Percentiles rank a stretch among this genome's conserved stretches.
phyloP scores from a whole-genome alignment of 2,888 invertebrate species.

The Heliconius erato region DNA sequence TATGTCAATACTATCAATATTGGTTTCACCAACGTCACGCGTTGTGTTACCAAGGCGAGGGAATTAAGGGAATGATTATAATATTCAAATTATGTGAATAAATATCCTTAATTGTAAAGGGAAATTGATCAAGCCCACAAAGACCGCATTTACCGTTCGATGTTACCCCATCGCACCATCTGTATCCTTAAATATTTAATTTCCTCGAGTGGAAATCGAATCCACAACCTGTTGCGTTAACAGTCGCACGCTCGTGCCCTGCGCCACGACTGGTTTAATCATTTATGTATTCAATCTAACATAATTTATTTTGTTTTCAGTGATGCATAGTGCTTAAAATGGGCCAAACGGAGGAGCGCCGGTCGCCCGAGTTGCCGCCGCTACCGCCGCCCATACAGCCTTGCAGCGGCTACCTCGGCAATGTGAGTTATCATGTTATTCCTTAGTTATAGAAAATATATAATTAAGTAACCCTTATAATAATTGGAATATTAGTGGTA shows the following conservation, averaged over 20 bases:
- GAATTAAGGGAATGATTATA: too few relatives aligned
- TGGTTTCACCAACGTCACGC: too few relatives aligned
- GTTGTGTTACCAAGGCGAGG: too few relatives aligned
- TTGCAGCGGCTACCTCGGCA: constrained; percentile 88
- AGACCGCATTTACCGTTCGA: neutral
- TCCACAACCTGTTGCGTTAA: neutral
- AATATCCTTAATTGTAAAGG: neutral
- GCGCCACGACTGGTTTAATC: too few relatives aligned
- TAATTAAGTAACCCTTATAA: neutral
- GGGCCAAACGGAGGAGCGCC: constrained; percentile 72
- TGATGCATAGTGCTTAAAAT: constrained; percentile 68
- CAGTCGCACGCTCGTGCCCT: neutral
- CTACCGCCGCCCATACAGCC: constrained; percentile 89
- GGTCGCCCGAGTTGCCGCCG: constrained; percentile 77
- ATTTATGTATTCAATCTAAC: neutral
- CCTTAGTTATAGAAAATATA: neutral
- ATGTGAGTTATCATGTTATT: constrained; percentile 78
- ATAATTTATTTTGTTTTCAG: constrained; percentile 57
- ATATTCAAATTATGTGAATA: neutral
- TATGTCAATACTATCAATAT: too few relatives aligned
- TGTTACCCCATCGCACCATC: neutral
- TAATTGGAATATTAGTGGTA: neutral
- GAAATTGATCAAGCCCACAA: neutral
- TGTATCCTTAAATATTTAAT: too few relatives aligned
- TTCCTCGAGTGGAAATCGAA: neutral